Base-by-base conservation (phyloP, 1,140 invertebrate species). In the Drosophila oshimai region DNA sequence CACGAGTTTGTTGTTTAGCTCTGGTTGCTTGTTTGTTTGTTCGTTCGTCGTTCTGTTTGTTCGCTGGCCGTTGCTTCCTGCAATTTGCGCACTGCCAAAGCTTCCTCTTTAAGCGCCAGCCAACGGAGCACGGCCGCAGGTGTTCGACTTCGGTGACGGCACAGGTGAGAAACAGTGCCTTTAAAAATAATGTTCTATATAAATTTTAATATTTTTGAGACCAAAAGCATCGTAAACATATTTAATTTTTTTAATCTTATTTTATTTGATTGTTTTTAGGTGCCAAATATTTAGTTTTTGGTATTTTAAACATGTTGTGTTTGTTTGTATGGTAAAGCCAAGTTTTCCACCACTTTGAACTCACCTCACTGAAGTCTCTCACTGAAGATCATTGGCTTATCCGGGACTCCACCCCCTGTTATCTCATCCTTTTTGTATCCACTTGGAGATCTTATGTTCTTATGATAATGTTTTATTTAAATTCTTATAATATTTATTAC, bases 1-100 rank as follows among this genome's bases (percentile, higher is more conserved):
- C 29, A 50, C 68, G 55, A 77, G 78, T 77, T 83, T 78, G 74
- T 74, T 83, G 74, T 74, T 71, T 86, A 74, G 79, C 54, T 84
- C 50, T 77, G 41, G 36, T 77, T 70, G 69, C 74, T 74, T 84
- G 60, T 69, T 71, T 67, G 65, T 68, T 69, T 45, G 60, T 33
- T 49, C 31, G 53, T 57, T 41, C 53, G 74, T 50, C 55, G 57
- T 42, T 33, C 46, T 45, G 42, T 44, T 61, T 53, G 65, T 46
- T 67, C 26, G 46, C 61, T 33, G 28, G 36, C 58, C 58, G 70
- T 68, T 51, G 81, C 71, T 86, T 86, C 80, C 80, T 86, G 80
- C 80, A 87, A 86, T 86, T 86, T 86, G 80, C 42, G 67, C 71
- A 28, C 80, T 64, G 75, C 28, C 72, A 53, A 57, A 46, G 76